These are phyloP conservation scores for Stigmatopora nigra DNA, from an alignment of 2,113 vertebrate genomes.

Conservation along the genomic window DNA sequence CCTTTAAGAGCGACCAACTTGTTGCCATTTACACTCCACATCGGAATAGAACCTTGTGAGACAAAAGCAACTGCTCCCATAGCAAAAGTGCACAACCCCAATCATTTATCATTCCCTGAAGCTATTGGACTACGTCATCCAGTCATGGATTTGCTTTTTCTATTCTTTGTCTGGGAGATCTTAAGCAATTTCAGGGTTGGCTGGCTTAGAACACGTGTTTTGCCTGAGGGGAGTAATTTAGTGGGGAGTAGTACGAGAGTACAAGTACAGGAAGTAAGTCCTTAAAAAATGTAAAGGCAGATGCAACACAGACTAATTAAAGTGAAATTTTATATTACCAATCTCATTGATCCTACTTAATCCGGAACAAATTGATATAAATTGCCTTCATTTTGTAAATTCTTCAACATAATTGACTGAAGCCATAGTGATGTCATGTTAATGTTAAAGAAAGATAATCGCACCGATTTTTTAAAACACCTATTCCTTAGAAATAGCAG, in stretches of 20 bases:
- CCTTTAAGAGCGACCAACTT: no score
- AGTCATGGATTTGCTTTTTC: slow-evolving; percentile 8
- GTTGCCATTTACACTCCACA: no score
- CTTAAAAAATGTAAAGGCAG: slow-evolving; percentile 4
- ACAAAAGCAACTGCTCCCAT: slow-evolving; percentile 8
- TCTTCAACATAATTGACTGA: no score
- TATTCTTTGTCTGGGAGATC: slow-evolving; percentile 37
- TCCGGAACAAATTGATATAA: not conserved
- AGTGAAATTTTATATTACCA: slow-evolving; percentile 18
- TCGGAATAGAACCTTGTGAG: slow-evolving; percentile 2
- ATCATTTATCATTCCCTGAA: slow-evolving; percentile 22
- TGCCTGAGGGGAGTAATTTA: slow-evolving; percentile 45
- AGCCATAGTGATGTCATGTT: no score
- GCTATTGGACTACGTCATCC: slow-evolving; percentile 21
- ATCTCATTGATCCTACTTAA: slow-evolving; percentile 19
- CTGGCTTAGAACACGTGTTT: slow-evolving; percentile 38
- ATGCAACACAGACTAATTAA: slow-evolving; percentile 16
- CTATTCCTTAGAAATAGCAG: no score
- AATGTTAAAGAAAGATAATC: no score
- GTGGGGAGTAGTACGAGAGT: slow-evolving; percentile 16
- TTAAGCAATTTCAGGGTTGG: slow-evolving; percentile 35
- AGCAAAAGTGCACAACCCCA: slow-evolving; percentile 10
- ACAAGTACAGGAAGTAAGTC: slow-evolving; percentile 29
- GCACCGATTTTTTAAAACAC: no score
- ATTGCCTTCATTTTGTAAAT: no score